Evolutionary conservation across 2,113 vertebrate genomes (phyloP).

Genomic region (Limanda limanda): DNA sequence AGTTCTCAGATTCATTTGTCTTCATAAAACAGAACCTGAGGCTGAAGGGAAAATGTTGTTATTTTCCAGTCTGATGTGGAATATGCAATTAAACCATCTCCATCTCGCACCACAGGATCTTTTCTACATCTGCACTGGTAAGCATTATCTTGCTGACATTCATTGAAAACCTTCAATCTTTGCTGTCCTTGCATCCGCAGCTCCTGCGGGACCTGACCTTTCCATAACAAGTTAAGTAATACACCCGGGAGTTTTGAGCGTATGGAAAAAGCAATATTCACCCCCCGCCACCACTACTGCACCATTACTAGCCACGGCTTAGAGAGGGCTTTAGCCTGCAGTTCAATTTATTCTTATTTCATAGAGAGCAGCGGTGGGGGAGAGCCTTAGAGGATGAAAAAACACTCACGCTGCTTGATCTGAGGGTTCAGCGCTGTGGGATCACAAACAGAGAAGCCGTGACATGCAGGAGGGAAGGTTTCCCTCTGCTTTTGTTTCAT

Average conservation of each 20-base stretch:
- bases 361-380: constrained; percentile 44
- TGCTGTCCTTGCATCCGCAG: constrained; percentile 26
- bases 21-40: background rate
- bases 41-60: background rate
- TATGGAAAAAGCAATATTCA: constrained; percentile 51
- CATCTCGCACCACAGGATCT: constrained; percentile 2
- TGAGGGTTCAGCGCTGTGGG: constrained; percentile 27
- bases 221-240: constrained; percentile 61
- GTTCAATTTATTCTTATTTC: constrained; percentile 68
- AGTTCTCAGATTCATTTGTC: background rate
- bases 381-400: constrained; percentile 36
- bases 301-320: constrained; percentile 39
- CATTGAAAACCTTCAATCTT: constrained; percentile 33
- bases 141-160: constrained; percentile 42
- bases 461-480: constrained; percentile 20
- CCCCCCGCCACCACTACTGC: constrained; percentile 1
- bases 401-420: constrained; percentile 43
- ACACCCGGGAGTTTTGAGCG: constrained; percentile 38
- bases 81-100: background rate
- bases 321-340: constrained; percentile 40
- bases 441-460: constrained; percentile 41
- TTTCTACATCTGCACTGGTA: constrained; percentile 14
- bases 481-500: constrained; percentile 26
- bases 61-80: background rate
- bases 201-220: constrained; percentile 57